phyloP scores from a whole-genome alignment of 2,797 vertebrate species.

The Spatula clypeata region DNA sequence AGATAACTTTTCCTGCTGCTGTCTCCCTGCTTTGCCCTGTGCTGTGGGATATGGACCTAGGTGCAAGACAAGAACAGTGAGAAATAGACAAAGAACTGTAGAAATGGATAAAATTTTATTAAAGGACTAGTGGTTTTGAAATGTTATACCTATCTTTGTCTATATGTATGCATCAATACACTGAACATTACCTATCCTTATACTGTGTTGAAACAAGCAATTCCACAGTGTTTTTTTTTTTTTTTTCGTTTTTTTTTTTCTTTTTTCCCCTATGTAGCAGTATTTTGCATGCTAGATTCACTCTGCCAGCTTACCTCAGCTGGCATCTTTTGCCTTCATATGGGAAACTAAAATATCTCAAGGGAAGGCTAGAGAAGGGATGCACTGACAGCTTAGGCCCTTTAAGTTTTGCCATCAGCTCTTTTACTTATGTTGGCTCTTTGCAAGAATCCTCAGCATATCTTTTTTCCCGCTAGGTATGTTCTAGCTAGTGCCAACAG shows the following conservation, averaged over 20 bases:
- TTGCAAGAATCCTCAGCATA: not conserved
- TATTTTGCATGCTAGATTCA: not conserved
- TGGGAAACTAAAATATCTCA: not conserved
- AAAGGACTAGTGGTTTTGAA: not conserved
- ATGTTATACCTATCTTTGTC: not conserved
- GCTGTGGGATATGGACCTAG: not conserved
- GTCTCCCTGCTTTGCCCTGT: not conserved
- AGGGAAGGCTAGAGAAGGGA: not conserved
- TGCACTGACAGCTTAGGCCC: not conserved
- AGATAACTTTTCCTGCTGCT: not conserved
- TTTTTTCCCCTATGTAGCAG: not conserved
- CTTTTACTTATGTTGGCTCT: not conserved
- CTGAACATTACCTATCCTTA: not conserved
- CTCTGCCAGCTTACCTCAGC: not conserved
- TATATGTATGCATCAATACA: not conserved
- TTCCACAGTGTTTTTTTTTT: not conserved
- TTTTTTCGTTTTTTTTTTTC: not conserved
- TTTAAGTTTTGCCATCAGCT: not conserved
- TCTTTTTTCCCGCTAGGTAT: constrained; percentile 14
- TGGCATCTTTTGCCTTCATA: not conserved
- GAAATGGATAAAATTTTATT: not conserved
- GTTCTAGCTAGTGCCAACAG: constrained; percentile 48
- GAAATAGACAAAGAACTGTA: not conserved
- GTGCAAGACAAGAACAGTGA: not conserved
- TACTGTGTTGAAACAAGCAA: not conserved